A percentile compares a stretch with the other conserved stretches of the same genome.
Conservation (phyloP, 2,113 vertebrate genomes). For the Actenoides hombroni region DNA sequence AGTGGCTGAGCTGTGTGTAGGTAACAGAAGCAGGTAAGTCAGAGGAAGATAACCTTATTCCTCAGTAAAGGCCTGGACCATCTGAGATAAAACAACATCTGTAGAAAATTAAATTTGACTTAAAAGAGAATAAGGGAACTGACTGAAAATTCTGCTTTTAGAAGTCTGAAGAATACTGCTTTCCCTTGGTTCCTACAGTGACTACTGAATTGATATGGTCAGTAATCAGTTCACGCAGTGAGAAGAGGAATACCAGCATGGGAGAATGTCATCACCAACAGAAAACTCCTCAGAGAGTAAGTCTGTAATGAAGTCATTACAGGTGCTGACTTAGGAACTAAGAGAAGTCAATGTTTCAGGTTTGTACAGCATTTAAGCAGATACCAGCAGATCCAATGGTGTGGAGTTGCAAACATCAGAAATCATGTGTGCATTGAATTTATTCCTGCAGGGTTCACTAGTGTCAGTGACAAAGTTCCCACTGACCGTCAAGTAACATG, state of each 20-base stretch:
- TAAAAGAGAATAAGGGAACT: not conserved
- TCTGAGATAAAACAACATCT: not conserved
- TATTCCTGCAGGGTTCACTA: not conserved
- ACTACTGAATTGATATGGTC: not conserved
- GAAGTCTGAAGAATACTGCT: not conserved
- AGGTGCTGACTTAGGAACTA: not conserved
- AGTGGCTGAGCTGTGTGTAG: not conserved
- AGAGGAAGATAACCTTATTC: not conserved
- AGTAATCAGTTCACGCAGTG: not conserved
- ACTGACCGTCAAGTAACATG: fast-evolving
- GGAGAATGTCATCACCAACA: not conserved
- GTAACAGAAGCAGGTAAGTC: not conserved
- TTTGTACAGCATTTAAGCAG: not conserved
- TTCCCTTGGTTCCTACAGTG: not conserved
- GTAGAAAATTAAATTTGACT: not conserved
- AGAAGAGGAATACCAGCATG: not conserved
- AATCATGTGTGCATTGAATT: not conserved
- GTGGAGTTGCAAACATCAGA: not conserved
- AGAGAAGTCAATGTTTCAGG: not conserved
- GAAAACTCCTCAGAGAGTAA: not conserved
- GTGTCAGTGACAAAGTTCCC: not conserved
- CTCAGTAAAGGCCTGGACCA: not conserved
- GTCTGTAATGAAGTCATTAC: not conserved
- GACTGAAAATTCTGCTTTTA: not conserved
- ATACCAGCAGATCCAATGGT: not conserved